phyloP scores from a whole-genome alignment of 2,113 vertebrate genomes.

The Australoheros scitulus region DNA sequence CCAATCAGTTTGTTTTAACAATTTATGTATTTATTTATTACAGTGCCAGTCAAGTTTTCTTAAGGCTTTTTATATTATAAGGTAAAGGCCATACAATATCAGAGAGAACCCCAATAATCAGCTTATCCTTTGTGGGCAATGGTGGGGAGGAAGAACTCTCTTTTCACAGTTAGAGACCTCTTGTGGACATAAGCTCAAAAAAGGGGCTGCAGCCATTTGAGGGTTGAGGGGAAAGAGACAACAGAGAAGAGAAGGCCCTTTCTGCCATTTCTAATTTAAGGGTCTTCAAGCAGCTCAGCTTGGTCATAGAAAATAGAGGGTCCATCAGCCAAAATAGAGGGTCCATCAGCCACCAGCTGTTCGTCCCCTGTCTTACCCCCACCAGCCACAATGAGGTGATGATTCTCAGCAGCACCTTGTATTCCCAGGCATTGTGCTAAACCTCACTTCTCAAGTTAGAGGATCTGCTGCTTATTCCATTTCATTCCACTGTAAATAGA shows the following conservation, averaged over 20 bases:
- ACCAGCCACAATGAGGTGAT: accelerated
- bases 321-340: background rate
- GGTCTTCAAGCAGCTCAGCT: background rate
- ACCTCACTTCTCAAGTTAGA: background rate
- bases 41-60: background rate
- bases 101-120: background rate
- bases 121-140: background rate
- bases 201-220: background rate
- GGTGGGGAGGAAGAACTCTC: background rate
- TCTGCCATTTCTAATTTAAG: background rate
- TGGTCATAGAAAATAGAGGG: background rate
- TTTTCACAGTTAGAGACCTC: background rate
- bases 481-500: background rate
- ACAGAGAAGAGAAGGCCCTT: background rate
- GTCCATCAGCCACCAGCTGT: background rate
- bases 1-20: too few relatives aligned
- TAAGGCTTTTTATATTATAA: background rate
- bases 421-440: background rate
- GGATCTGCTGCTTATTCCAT: background rate
- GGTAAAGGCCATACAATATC: background rate
- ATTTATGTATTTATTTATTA: too few relatives aligned
- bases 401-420: too few relatives aligned
- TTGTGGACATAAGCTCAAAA: background rate
- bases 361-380: background rate
- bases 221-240: too few relatives aligned